Base-by-base conservation (phyloP, 1,140 invertebrate genomes). In the Drosophila baimaii region DNA sequence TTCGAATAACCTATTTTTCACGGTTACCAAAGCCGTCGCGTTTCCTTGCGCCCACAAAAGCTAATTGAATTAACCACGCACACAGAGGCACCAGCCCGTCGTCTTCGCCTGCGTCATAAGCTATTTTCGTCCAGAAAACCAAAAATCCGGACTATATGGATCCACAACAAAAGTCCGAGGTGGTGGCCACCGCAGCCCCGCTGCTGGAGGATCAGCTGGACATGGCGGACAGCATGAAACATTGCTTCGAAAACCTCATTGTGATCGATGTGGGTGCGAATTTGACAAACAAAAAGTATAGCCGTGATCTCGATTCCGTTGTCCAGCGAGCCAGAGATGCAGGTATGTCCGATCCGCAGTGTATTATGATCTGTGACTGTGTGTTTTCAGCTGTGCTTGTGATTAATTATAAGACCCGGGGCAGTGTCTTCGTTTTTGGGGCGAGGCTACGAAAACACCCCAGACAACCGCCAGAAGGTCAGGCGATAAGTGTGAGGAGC, bases 201-300 rank as follows among this genome's bases (percentile, higher is more conserved):
- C 41, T 68, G 13, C 49, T 79, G 19, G 79, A 88, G 63, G 83
- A 86, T 27, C 83, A 81, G 77, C 65, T 91, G 51, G 77, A 89
- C 62, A 61, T 88, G 23, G 82, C 79, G 23, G 86, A 91, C 63
- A 82, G 33, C 56, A 91, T 92, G 85, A 92, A 92, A 49, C 91
- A 92, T 41, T 92, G 90, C 59, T 97, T 96, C 90, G 96, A 97
- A 92, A 97, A 97, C 93, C 96, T 98, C 92, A 96, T 98, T 90
- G 94, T 99, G 52, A 96, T 98, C 39, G 98, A 98, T 92, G 96
- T 97, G 71, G 98, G 97, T 86, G 97, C 98, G 17, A 99, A 98
- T 95, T 93, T 99, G 79, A 98, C 97, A 5, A 98, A 98, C 93
- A 98, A 98, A 92, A 98, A 98, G 92, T 99, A 97, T 92, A 94